Percentiles rank a stretch among this genome's conserved stretches.
These are phyloP conservation scores for Lordiphosa clarofinis DNA, from an alignment of 1,140 invertebrate genomes.

Conservation along the genomic window DNA sequence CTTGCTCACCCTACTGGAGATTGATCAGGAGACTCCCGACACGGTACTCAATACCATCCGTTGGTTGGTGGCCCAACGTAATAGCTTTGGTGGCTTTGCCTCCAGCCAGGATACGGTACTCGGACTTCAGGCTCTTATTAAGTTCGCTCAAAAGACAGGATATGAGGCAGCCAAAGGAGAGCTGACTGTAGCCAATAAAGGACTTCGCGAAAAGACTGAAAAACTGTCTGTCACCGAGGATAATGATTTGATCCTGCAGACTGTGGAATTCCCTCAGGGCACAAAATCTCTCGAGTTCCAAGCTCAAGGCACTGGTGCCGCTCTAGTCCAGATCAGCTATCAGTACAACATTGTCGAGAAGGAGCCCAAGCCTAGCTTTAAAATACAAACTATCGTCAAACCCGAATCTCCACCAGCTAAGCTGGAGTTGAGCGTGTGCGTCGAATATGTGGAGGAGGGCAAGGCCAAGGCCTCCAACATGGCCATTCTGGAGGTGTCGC, in stretches of 20 bases:
- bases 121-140: constrained; percentile 84
- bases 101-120: constrained; percentile 87
- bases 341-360: constrained; percentile 91
- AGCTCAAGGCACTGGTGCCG: constrained; percentile 88
- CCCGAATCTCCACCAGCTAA: constrained; percentile 86
- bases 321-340: constrained; percentile 89
- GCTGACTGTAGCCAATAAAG: constrained; percentile 44
- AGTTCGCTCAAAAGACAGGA: constrained; percentile 81
- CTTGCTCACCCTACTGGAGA: constrained; percentile 83
- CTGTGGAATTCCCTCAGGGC: constrained; percentile 65
- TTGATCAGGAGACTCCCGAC: constrained; percentile 70
- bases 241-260: constrained; percentile 64
- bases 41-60: constrained; percentile 81
- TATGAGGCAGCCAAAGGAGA: constrained; percentile 61
- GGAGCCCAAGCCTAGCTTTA: constrained; percentile 89
- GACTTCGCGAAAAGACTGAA: constrained; percentile 58
- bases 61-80: constrained; percentile 88
- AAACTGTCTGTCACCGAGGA: constrained; percentile 50
- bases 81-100: constrained; percentile 88
- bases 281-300: constrained; percentile 81
- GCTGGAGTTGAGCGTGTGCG: constrained; percentile 88
- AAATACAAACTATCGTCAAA: constrained; percentile 86
- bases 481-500: constrained; percentile 92
- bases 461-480: constrained; percentile 85
- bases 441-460: constrained; percentile 72